A percentile compares a stretch with the other conserved stretches of the same genome.
Conservation (phyloP, 1,140 invertebrate genomes). For the Meloidogyne hapla region DNA sequence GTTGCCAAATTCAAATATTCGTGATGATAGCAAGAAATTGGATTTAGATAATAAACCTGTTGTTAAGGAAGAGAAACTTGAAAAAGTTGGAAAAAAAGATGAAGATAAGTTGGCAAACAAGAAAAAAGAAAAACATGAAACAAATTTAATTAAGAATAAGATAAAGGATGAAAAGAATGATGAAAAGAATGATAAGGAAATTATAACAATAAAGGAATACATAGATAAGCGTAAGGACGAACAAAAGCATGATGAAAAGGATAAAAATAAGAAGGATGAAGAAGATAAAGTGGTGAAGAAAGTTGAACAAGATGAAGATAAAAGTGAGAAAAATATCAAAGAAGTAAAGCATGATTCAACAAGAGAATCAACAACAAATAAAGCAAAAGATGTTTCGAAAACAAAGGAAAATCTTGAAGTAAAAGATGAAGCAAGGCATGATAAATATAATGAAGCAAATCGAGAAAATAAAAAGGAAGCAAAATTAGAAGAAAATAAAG, state of each 20-base stretch:
- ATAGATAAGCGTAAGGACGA: neutral
- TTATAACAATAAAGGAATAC: neutral
- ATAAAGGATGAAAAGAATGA: neutral
- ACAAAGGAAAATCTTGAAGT: neutral
- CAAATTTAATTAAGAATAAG: neutral
- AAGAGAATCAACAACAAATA: neutral
- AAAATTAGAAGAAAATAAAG: neutral
- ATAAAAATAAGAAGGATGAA: neutral
- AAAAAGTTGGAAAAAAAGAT: neutral
- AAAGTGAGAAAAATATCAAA: neutral
- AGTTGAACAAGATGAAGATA: neutral
- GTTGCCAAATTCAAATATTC: neutral
- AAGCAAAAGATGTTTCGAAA: conserved; percentile 5
- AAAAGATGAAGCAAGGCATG: neutral
- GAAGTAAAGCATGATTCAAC: neutral
- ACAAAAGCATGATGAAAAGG: neutral
- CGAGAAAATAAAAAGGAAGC: neutral
- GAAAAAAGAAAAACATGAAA: neutral
- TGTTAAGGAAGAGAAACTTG: no score
- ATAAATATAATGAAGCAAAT: neutral
- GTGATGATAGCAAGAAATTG: neutral
- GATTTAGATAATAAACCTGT: neutral
- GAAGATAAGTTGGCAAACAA: neutral
- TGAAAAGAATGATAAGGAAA: neutral
- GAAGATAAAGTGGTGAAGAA: neutral